Percentiles rank a stretch among this genome's conserved stretches.
Evolutionary conservation across 1,140 invertebrate genomes (phyloP).

Genomic region (Neuroterus valhalla): DNA sequence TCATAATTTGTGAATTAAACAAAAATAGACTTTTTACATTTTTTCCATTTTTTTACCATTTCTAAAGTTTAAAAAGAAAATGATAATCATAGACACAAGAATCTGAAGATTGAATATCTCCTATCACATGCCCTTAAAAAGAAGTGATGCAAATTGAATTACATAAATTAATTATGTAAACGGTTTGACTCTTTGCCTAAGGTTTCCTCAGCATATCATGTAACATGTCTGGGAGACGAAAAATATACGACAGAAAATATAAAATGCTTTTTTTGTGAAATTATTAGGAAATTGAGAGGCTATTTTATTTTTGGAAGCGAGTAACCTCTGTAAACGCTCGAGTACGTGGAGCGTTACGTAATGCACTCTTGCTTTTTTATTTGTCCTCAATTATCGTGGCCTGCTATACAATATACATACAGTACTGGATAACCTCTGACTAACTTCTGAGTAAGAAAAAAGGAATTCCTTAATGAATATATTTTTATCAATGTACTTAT

Average conservation of each 20-base stretch:
- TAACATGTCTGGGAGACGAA: not conserved
- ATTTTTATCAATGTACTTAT: constrained; percentile 23
- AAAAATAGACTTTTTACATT: no score
- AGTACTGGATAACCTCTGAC: constrained; percentile 25
- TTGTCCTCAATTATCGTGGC: constrained; percentile 25
- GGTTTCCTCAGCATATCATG: constrained; percentile 6
- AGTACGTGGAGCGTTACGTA: not conserved
- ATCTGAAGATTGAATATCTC: not conserved
- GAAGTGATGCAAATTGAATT: constrained; percentile 25
- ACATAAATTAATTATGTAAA: constrained; percentile 25
- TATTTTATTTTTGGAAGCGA: constrained; percentile 1
- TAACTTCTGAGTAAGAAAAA: constrained; percentile 22
- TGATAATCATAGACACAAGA: not conserved
- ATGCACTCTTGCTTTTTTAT: not conserved
- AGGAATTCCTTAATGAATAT: constrained; percentile 28
- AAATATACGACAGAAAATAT: not conserved
- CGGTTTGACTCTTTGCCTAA: not conserved
- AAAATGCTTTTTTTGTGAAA: not conserved
- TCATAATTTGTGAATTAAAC: no score
- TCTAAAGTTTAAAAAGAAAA: no score
- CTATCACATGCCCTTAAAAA: constrained; percentile 1
- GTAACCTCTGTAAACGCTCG: not conserved
- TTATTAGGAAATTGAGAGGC: not conserved
- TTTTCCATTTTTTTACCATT: no score
- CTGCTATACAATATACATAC: not conserved